Conservation (phyloP, 2,797 vertebrate species). For the Cyclopterus lumpus region DNA sequence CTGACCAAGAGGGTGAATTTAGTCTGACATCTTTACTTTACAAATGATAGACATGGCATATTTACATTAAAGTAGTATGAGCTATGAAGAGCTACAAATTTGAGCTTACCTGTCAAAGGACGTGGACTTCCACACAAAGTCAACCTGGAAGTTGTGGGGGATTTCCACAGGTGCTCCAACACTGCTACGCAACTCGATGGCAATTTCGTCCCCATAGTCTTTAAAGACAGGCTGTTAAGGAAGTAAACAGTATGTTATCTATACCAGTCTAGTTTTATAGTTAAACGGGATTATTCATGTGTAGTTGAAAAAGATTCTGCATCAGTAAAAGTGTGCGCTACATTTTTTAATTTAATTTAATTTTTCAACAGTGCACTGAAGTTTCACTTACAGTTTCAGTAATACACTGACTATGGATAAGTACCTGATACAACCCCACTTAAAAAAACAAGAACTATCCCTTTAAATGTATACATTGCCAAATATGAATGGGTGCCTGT, state of each 20-base stretch:
- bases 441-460: too few relatives aligned
- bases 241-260: slow-evolving; percentile 13
- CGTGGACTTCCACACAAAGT: slow-evolving; percentile 99
- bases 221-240: slow-evolving; percentile 62
- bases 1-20: not conserved
- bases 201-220: slow-evolving; percentile 99
- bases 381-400: too few relatives aligned
- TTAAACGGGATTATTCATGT: not conserved
- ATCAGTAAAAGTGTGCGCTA: too few relatives aligned
- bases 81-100: not conserved
- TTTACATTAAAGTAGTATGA: not conserved
- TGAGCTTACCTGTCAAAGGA: slow-evolving; percentile 94
- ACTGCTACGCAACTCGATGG: slow-evolving; percentile 96
- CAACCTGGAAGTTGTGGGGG: slow-evolving; percentile 98
- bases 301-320: too few relatives aligned
- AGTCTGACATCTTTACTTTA: not conserved
- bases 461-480: too few relatives aligned
- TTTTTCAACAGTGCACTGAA: too few relatives aligned
- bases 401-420: too few relatives aligned
- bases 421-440: too few relatives aligned
- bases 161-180: slow-evolving; percentile 97
- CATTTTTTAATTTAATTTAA: too few relatives aligned
- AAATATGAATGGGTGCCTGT: too few relatives aligned
- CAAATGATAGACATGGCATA: not conserved
- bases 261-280: not conserved